Percentiles rank a stretch among this genome's conserved stretches.
Evolutionary conservation across 2,797 vertebrate genomes (phyloP).

Genomic region (Poecilia wingei): DNA sequence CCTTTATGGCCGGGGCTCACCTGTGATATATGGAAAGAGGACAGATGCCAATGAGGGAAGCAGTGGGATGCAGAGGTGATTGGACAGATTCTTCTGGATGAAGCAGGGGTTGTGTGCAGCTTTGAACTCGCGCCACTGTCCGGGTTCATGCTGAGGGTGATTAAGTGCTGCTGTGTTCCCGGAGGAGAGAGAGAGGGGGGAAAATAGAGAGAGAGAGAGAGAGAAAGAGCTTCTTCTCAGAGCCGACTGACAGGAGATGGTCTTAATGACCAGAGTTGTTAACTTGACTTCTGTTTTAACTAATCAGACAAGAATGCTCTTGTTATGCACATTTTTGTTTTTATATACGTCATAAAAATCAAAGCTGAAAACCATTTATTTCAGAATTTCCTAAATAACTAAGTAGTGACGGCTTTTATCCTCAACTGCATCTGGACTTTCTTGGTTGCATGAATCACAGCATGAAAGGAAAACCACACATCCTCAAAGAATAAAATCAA

Average conservation of each 20-base stretch:
- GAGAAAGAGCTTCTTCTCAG: conserved; percentile 56
- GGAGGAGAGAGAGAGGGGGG: conserved; percentile 21
- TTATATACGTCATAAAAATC: not conserved
- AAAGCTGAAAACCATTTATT: not conserved
- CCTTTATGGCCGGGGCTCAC: conserved; percentile 80
- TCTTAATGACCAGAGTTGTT: conserved; percentile 33
- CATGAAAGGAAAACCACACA: not conserved
- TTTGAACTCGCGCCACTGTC: conserved; percentile 72
- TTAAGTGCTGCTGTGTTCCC: conserved; percentile 60
- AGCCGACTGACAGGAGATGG: conserved; percentile 32
- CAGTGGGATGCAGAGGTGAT: conserved; percentile 59
- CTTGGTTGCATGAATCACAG: not conserved
- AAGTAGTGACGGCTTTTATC: not conserved
- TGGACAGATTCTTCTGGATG: conserved; percentile 62
- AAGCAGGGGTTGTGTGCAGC: conserved; percentile 55
- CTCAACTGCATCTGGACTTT: not conserved
- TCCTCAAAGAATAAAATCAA: not conserved
- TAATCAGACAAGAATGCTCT: not conserved
- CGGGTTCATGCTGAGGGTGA: conserved; percentile 70
- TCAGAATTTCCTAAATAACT: not conserved
- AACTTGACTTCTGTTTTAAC: not conserved
- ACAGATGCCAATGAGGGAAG: conserved; percentile 66
- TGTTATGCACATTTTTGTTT: not conserved
- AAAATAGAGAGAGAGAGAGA: not conserved
- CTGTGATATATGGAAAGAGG: conserved; percentile 80